Conservation (phyloP, 1,140 invertebrate genomes). For the Leptinotarsa undecemlineata region DNA sequence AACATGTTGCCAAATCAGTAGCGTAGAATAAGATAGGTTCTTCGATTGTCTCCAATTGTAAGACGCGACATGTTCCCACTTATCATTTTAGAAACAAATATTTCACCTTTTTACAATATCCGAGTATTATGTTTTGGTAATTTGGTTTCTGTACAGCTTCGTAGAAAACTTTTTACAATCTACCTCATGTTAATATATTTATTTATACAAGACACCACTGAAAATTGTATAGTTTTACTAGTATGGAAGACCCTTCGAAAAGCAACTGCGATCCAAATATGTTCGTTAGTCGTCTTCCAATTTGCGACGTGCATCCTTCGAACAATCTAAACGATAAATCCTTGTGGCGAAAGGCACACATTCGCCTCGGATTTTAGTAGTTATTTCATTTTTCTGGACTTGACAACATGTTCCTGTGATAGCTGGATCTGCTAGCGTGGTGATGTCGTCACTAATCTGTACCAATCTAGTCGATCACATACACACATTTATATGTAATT, state of each 20-base stretch:
- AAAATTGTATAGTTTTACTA: too few species aligned
- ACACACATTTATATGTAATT: slow-evolving; percentile 3
- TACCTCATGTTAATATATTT: slow-evolving; percentile 8
- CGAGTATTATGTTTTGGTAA: too few species aligned
- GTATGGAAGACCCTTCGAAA: too few species aligned
- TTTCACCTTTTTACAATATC: too few species aligned
- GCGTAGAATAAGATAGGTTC: not conserved
- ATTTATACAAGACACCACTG: too few species aligned
- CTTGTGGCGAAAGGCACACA: slow-evolving; percentile 22
- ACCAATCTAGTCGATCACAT: slow-evolving; percentile 21
- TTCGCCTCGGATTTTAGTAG: slow-evolving; percentile 16
- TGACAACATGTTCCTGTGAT: slow-evolving; percentile 13
- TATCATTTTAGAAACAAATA: too few species aligned
- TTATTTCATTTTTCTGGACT: not conserved
- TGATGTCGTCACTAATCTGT: not conserved
- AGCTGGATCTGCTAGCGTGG: slow-evolving; percentile 14
- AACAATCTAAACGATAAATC: slow-evolving; percentile 12
- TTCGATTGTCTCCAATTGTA: too few species aligned
- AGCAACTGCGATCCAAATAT: too few species aligned
- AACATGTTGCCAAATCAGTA: slow-evolving; percentile 23
- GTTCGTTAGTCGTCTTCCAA: not conserved
- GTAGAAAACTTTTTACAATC: slow-evolving; percentile 9
- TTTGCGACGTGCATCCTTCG: slow-evolving; percentile 7
- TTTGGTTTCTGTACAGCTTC: too few species aligned
- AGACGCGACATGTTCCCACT: too few species aligned